A percentile compares a stretch with the other conserved stretches of the same genome.
phyloP scores from a whole-genome alignment of 2,797 vertebrate genomes.

The Limosa lapponica region DNA sequence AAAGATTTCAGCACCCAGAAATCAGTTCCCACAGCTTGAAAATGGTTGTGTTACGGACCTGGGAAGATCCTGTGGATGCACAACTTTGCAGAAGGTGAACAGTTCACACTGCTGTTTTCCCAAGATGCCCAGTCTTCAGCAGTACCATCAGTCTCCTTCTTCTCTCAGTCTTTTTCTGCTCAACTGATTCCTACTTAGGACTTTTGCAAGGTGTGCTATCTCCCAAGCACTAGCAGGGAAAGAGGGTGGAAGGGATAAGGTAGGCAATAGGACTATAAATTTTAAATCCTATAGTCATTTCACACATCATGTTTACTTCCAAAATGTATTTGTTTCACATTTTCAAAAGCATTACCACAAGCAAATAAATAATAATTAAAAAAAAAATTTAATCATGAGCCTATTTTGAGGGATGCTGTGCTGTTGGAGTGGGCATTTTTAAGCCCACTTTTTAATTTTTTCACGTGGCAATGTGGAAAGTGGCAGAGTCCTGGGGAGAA shows the following conservation, averaged over 20 bases:
- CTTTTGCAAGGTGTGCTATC: background rate
- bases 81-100: background rate
- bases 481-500: background rate
- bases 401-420: background rate
- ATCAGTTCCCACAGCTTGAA: background rate
- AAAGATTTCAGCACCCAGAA: background rate
- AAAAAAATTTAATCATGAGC: background rate
- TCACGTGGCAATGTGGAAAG: background rate
- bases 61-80: background rate
- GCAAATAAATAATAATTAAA: background rate
- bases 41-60: background rate
- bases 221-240: background rate
- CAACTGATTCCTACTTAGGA: background rate
- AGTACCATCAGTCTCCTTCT: background rate
- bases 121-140: background rate
- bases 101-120: background rate
- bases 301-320: background rate
- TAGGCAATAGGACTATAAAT: background rate
- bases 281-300: background rate
- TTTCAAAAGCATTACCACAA: background rate
- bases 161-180: background rate
- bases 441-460: background rate
- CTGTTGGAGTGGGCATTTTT: background rate
- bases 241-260: background rate
- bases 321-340: background rate